phyloP scores from a whole-genome alignment of 2,113 vertebrate genomes.

The Halcyon senegalensis region DNA sequence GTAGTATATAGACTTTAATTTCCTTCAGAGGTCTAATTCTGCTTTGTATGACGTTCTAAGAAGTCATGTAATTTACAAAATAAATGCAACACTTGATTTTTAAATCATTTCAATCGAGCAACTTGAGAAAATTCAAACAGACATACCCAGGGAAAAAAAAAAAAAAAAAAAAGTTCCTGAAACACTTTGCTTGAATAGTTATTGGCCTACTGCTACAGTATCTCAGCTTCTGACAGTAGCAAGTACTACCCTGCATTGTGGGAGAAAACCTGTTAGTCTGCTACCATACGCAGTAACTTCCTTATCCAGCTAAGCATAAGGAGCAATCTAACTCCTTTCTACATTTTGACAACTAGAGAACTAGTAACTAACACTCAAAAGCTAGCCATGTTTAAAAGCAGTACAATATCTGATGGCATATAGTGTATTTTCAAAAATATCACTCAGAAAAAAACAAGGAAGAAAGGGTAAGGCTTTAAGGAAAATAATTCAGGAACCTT shows the following conservation, averaged over 20 bases:
- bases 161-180: not conserved
- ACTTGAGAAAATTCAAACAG: not conserved
- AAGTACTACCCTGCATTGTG: not conserved
- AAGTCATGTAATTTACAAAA: not conserved
- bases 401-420: not conserved
- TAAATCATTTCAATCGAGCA: not conserved
- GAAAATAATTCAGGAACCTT: not conserved
- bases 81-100: not conserved
- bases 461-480: not conserved
- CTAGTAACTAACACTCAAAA: not conserved
- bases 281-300: not conserved
- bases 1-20: not conserved
- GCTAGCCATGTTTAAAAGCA: not conserved
- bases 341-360: not conserved
- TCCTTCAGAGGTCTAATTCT: not conserved
- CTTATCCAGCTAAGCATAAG: not conserved
- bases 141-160: not conserved
- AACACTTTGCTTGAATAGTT: not conserved
- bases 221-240: not conserved
- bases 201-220: not conserved
- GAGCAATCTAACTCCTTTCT: not conserved
- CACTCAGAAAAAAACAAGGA: not conserved
- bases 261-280: not conserved
- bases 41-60: not conserved
- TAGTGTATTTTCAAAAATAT: not conserved